Percentiles rank a stretch among this genome's conserved stretches.
phyloP scores from a whole-genome alignment of 2,888 invertebrate species.

The Pheosia gnoma region DNA sequence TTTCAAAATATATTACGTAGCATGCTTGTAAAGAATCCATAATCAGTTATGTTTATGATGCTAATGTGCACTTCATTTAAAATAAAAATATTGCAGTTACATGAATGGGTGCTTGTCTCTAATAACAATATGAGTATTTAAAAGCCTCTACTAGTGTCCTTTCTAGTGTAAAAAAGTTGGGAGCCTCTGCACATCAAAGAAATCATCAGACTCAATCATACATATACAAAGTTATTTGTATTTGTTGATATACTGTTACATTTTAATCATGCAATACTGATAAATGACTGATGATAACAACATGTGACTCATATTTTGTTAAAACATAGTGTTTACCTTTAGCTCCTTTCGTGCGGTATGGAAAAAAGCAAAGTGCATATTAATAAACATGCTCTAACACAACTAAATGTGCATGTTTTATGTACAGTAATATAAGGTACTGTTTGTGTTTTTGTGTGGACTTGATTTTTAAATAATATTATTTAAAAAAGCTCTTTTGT shows the following conservation, averaged over 20 bases:
- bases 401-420: background rate
- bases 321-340: slow-evolving; percentile 64
- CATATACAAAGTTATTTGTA: background rate
- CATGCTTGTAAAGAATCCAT: background rate
- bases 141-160: no score
- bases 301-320: slow-evolving; percentile 9
- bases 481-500: no score
- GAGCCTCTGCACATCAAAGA: background rate
- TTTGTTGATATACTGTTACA: background rate
- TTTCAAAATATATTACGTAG: no score
- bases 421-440: background rate
- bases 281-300: slow-evolving; percentile 23
- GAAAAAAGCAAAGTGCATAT: slow-evolving; percentile 68
- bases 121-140: no score
- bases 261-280: slow-evolving; percentile 10
- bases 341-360: slow-evolving; percentile 73
- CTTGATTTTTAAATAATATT: no score
- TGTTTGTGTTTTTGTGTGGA: no score
- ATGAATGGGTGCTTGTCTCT: no score
- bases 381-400: slow-evolving; percentile 47
- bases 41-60: background rate
- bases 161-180: no score
- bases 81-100: background rate
- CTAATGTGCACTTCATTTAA: background rate
- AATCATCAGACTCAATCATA: background rate